phyloP scores from a whole-genome alignment of 2,888 invertebrate genomes.

The Scaptomyza parva region DNA sequence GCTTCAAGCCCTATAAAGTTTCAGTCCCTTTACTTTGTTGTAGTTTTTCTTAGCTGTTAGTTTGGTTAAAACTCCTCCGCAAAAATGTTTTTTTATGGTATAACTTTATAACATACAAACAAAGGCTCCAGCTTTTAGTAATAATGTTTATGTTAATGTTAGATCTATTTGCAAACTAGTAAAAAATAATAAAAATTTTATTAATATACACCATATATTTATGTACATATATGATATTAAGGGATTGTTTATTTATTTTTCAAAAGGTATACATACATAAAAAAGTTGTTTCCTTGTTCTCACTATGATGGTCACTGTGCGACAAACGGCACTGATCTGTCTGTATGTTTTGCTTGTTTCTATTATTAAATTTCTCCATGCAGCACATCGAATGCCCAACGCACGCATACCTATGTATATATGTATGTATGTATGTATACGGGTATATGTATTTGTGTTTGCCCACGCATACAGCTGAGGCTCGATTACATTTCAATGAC shows the following conservation, averaged over 20 bases:
- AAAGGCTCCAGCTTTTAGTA: background rate
- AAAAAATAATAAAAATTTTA: background rate
- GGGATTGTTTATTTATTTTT: no score
- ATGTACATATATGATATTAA: no score
- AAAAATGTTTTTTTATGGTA: conserved; percentile 14
- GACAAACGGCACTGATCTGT: conserved; percentile 20
- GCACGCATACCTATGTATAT: conserved; percentile 4
- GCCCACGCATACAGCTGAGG: conserved; percentile 41
- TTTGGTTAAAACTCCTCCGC: conserved; percentile 41
- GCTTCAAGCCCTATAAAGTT: conserved; percentile 21
- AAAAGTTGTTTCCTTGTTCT: background rate
- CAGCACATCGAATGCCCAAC: conserved; percentile 37
- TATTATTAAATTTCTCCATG: conserved; percentile 73
- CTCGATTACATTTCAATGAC: conserved; percentile 65
- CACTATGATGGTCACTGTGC: conserved; percentile 40
- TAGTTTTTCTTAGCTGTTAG: background rate
- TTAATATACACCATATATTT: no score
- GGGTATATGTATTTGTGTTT: conserved; percentile 24
- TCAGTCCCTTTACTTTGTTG: conserved; percentile 10
- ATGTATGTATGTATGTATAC: conserved; percentile 14
- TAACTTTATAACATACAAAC: background rate
- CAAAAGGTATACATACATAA: no score
- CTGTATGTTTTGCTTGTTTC: conserved; percentile 45
- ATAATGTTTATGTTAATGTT: conserved; percentile 11
- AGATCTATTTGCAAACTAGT: no score